Conservation (phyloP, 2,113 vertebrate genomes). For the Mixornis gularis region DNA sequence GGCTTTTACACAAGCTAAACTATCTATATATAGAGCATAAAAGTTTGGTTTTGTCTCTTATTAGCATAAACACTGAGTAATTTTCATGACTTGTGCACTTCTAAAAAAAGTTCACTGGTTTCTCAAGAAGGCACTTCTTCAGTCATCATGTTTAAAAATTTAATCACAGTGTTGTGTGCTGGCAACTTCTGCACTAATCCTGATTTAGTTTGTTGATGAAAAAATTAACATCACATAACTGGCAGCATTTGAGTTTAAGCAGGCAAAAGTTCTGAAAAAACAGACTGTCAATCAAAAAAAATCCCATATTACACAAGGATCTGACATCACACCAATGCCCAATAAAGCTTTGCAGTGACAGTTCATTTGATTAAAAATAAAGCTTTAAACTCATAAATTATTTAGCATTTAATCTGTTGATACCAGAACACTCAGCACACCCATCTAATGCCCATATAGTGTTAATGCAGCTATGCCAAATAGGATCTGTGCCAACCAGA, state of each 20-base stretch:
- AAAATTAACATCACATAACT: neutral
- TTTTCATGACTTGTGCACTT: constrained; percentile 10
- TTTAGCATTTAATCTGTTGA: constrained; percentile 47
- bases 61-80: constrained; percentile 31
- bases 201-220: neutral
- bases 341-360: constrained; percentile 41
- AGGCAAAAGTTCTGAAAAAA: constrained; percentile 37
- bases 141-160: constrained; percentile 28
- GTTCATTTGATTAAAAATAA: constrained; percentile 36
- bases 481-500: constrained; percentile 4
- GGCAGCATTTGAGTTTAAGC: neutral
- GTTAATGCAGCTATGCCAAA: constrained; percentile 34
- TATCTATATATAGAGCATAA: constrained; percentile 7
- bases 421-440: constrained; percentile 33
- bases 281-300: constrained; percentile 23
- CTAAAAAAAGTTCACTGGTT: constrained; percentile 7
- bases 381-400: constrained; percentile 35
- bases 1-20: neutral
- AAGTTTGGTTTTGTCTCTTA: neutral
- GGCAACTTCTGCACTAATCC: constrained; percentile 29
- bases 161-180: neutral
- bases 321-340: constrained; percentile 24
- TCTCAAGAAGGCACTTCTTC: constrained; percentile 15
- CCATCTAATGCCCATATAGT: constrained; percentile 14
- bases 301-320: neutral